Conservation (phyloP, 2,797 vertebrate genomes). For the Malurus splendens region DNA sequence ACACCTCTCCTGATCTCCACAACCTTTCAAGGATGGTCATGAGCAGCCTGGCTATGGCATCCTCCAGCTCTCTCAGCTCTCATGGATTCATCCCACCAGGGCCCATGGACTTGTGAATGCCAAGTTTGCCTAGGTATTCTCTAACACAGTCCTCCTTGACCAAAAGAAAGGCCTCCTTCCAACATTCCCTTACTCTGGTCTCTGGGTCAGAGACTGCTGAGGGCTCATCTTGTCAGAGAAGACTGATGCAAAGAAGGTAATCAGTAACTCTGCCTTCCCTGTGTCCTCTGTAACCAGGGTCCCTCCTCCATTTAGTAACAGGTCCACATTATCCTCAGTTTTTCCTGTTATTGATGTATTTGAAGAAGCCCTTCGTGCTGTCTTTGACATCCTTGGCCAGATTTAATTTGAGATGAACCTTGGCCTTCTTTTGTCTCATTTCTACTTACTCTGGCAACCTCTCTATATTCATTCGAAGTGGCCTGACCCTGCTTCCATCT, state of each 20-base stretch:
- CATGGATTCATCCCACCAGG: not conserved
- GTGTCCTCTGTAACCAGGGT: not conserved
- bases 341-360: not conserved
- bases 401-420: not conserved
- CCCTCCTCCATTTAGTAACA: not conserved
- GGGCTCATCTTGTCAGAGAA: not conserved
- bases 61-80: accelerated
- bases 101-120: not conserved
- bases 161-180: not conserved
- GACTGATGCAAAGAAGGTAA: not conserved
- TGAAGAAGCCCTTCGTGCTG: not conserved
- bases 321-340: not conserved
- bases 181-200: not conserved
- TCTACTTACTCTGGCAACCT: not conserved
- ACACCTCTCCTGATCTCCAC: not conserved
- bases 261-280: not conserved
- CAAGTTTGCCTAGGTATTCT: not conserved
- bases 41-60: not conserved
- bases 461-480: not conserved
- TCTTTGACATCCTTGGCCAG: not conserved
- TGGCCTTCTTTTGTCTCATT: not conserved
- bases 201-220: not conserved
- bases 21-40: not conserved
- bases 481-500: not conserved
- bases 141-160: not conserved